A percentile compares a stretch with the other conserved stretches of the same genome.
Conservation (phyloP, 2,888 invertebrate species). For the Nysson spinosus region DNA sequence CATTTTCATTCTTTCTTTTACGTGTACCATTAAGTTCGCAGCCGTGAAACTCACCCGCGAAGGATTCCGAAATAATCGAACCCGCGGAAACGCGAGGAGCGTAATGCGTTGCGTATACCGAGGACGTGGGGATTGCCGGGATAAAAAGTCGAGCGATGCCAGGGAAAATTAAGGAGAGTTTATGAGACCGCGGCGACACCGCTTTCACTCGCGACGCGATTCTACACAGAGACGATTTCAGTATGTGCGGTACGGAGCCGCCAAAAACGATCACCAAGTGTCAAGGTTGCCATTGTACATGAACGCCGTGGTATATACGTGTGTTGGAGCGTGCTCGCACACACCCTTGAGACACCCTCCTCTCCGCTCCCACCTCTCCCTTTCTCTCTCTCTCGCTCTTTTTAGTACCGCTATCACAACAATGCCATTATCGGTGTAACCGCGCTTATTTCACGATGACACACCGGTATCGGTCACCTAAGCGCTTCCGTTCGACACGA, state of each 20-base stretch:
- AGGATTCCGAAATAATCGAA: too few species aligned
- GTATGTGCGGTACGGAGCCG: slow-evolving; percentile 55
- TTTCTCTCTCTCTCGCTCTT: too few species aligned
- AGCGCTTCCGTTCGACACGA: neutral
- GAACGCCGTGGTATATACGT: slow-evolving; percentile 27
- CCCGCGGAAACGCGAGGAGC: too few species aligned
- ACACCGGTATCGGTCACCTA: slow-evolving; percentile 39
- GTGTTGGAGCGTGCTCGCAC: slow-evolving; percentile 30
- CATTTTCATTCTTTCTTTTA: too few species aligned
- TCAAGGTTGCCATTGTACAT: slow-evolving; percentile 75
- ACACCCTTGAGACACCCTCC: slow-evolving; percentile 20
- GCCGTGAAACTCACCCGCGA: too few species aligned
- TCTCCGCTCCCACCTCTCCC: too few species aligned
- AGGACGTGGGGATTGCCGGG: too few species aligned
- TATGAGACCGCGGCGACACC: slow-evolving; percentile 27
- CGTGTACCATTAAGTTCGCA: too few species aligned
- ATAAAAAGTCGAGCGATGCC: slow-evolving; percentile 6
- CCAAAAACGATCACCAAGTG: slow-evolving; percentile 70
- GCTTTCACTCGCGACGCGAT: slow-evolving; percentile 59
- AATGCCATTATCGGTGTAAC: slow-evolving; percentile 59
- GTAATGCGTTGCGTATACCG: too few species aligned
- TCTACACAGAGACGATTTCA: slow-evolving; percentile 40
- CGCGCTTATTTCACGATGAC: slow-evolving; percentile 60
- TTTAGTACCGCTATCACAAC: slow-evolving; percentile 66
- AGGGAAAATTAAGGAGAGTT: slow-evolving; percentile 11